A percentile compares a stretch with the other conserved stretches of the same genome.
These are phyloP conservation scores for Coecobrya sp. DNA, from an alignment of 2,888 invertebrate genomes.

Conservation along the genomic window DNA sequence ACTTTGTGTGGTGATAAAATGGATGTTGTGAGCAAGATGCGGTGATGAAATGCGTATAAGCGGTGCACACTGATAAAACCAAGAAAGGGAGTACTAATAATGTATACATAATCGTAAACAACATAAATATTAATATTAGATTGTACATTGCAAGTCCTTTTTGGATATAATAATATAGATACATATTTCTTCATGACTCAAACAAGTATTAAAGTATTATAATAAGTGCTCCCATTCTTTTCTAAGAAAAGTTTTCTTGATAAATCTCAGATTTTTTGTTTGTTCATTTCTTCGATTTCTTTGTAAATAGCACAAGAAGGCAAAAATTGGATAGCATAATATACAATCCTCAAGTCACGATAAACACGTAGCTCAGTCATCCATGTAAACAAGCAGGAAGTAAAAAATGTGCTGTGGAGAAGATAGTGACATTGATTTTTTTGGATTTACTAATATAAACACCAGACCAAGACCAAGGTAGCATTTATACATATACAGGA, in stretches of 20 bases:
- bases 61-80: too few relatives aligned
- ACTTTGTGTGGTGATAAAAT: not conserved
- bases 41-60: too few relatives aligned
- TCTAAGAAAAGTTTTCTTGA: too few relatives aligned
- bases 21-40: slow-evolving; percentile 6
- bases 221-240: too few relatives aligned
- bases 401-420: slow-evolving; percentile 44
- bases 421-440: slow-evolving; percentile 55
- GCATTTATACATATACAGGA: not conserved
- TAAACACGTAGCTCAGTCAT: slow-evolving; percentile 34
- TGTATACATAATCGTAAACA: too few relatives aligned
- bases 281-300: not conserved
- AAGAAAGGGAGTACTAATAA: too few relatives aligned
- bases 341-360: not conserved
- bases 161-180: too few relatives aligned
- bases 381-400: slow-evolving; percentile 56
- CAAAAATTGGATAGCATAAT: not conserved
- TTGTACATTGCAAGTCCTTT: too few relatives aligned
- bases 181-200: too few relatives aligned
- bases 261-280: not conserved
- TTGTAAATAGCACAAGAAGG: slow-evolving; percentile 24
- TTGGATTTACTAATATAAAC: slow-evolving; percentile 23
- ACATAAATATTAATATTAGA: too few relatives aligned
- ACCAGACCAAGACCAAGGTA: slow-evolving; percentile 11
- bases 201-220: too few relatives aligned